A percentile compares a stretch with the other conserved stretches of the same genome.
Evolutionary conservation across 2,113 vertebrate genomes (phyloP).

Genomic region (Misgurnus mizolepis): DNA sequence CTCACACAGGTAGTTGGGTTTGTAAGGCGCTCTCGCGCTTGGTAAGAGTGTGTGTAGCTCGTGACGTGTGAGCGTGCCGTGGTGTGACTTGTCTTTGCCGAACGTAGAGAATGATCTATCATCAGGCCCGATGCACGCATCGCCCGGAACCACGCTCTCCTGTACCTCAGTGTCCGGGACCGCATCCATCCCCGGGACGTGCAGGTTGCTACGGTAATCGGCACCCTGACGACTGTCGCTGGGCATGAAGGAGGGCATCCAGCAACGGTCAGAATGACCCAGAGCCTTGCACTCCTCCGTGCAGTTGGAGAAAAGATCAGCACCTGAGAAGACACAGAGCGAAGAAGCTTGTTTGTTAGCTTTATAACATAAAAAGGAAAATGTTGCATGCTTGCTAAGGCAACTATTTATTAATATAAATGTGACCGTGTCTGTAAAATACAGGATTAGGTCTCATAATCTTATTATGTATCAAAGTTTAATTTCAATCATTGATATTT

Average conservation of each 20-base stretch:
- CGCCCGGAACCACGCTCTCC: conserved; percentile 78
- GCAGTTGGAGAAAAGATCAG: conserved; percentile 93
- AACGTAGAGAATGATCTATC: conserved; percentile 99
- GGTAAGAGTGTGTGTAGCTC: conserved; percentile 94
- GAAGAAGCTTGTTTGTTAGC: background rate
- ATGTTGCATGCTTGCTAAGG: background rate
- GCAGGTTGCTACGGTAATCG: conserved; percentile 98
- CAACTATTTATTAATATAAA: too few species aligned
- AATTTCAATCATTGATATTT: too few species aligned
- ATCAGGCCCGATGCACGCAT: conserved; percentile 66
- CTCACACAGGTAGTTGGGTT: conserved; percentile 99
- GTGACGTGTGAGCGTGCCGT: conserved; percentile 95
- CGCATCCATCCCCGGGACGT: conserved; percentile 98
- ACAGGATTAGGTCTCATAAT: too few species aligned
- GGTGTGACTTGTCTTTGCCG: conserved; percentile 98
- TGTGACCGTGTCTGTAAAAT: too few species aligned
- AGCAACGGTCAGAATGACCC: conserved; percentile 98
- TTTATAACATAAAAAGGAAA: background rate
- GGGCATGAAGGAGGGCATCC: conserved; percentile 98
- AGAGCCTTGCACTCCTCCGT: conserved; percentile 98
- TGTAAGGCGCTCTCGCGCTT: conserved; percentile 94
- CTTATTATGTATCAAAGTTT: too few species aligned
- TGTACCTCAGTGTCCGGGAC: conserved; percentile 98
- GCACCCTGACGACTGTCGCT: conserved; percentile 94
- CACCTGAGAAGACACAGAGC: conserved; percentile 4